Evolutionary conservation across 2,113 vertebrate genomes (phyloP).

Genomic region (Regulus satrapa): DNA sequence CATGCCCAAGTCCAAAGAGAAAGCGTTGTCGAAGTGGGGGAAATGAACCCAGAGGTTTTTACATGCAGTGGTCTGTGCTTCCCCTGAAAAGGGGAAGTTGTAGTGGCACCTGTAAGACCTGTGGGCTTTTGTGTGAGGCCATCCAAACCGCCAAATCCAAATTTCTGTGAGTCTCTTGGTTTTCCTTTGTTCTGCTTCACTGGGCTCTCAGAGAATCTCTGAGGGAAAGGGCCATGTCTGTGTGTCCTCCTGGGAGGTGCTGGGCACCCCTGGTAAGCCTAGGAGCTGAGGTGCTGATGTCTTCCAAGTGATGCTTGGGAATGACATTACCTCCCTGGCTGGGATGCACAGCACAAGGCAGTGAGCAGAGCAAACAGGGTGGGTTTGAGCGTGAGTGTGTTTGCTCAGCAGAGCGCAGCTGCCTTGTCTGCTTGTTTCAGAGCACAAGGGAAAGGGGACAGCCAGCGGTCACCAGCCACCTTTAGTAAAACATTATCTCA

Average conservation of each 20-base stretch:
- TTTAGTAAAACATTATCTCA: background rate
- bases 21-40: background rate
- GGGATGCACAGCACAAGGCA: background rate
- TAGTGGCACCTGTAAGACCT: conserved; percentile 35
- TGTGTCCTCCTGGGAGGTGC: background rate
- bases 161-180: background rate
- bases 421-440: conserved; percentile 19
- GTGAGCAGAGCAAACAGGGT: background rate
- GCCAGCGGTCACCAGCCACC: background rate
- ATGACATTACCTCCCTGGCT: background rate
- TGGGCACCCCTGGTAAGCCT: background rate
- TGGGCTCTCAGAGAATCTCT: background rate
- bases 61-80: background rate
- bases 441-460: background rate
- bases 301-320: conserved; percentile 13
- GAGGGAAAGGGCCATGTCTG: background rate
- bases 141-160: conserved; percentile 28
- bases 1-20: background rate
- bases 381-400: background rate
- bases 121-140: background rate
- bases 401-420: background rate
- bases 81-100: conserved; percentile 49
- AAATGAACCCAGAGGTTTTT: conserved; percentile 42
- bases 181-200: background rate
- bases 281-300: background rate